phyloP scores from a whole-genome alignment of 2,113 vertebrate genomes.

The Ranitomeya imitator region DNA sequence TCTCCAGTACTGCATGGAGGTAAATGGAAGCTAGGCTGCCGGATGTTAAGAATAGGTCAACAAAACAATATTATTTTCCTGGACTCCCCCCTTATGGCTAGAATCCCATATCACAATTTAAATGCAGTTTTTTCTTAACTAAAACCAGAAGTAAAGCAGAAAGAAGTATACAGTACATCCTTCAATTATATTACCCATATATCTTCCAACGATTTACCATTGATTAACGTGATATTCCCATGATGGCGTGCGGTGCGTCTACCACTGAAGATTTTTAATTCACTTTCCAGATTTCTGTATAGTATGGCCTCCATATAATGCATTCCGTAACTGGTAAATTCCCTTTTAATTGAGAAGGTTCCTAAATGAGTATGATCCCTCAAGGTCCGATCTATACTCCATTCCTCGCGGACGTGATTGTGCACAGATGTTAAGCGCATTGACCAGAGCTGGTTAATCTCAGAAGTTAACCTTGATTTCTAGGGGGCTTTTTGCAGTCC shows the following conservation, averaged over 20 bases:
- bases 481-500: neutral
- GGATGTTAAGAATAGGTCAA: too few species aligned
- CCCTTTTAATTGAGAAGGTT: slow-evolving; percentile 10
- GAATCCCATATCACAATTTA: too few species aligned
- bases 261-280: neutral
- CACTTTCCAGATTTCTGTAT: neutral
- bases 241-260: neutral
- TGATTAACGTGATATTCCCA: neutral
- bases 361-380: slow-evolving; percentile 29
- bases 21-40: too few species aligned
- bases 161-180: too few species aligned
- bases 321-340: neutral
- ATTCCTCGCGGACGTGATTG: neutral
- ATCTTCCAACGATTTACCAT: neutral
- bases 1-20: too few species aligned
- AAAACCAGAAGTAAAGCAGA: too few species aligned
- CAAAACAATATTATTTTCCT: too few species aligned
- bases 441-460: slow-evolving; percentile 22
- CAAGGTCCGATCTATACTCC: slow-evolving; percentile 17
- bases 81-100: too few species aligned
- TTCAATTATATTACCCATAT: neutral
- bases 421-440: slow-evolving; percentile 19
- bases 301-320: neutral
- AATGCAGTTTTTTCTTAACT: too few species aligned
- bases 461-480: slow-evolving; percentile 3